Conservation (phyloP, 1,140 invertebrate species). For the Nephotettix cincticeps region DNA sequence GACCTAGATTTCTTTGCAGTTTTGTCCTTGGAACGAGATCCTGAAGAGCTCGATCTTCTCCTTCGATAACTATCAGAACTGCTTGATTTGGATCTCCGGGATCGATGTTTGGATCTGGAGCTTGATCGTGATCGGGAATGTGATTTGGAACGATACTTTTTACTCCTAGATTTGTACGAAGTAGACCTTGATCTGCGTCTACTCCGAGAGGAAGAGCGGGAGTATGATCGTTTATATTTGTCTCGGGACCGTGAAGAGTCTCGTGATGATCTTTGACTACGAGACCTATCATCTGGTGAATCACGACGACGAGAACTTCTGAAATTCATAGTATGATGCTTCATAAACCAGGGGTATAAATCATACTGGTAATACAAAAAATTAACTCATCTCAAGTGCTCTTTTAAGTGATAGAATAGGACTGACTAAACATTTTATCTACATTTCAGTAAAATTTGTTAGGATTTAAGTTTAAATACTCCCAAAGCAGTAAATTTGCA, state of each 20-base stretch:
- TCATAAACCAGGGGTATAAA: too few species aligned
- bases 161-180: constrained; percentile 16
- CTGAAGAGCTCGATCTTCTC: constrained; percentile 14
- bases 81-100: not conserved
- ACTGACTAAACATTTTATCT: too few species aligned
- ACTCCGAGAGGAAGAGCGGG: constrained; percentile 5
- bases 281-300: not conserved
- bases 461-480: too few species aligned
- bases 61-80: not conserved
- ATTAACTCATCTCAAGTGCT: too few species aligned
- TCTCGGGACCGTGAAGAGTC: constrained; percentile 14
- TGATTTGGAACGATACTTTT: constrained; percentile 14
- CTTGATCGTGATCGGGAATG: not conserved
- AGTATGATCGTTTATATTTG: constrained; percentile 8
- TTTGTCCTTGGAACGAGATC: constrained; percentile 3
- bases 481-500: too few species aligned
- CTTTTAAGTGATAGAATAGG: too few species aligned
- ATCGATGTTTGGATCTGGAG: constrained; percentile 18
- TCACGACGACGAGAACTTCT: not conserved
- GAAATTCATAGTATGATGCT: too few species aligned
- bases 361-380: too few species aligned
- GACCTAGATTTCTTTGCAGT: not conserved
- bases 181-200: constrained; percentile 21
- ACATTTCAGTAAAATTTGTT: too few species aligned
- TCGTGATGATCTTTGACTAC: constrained; percentile 9